Evolutionary conservation across 2,113 vertebrate species (phyloP), one percentile per base, ranked within the genome.

Genomic region (Cyprinodon variegatus): DNA sequence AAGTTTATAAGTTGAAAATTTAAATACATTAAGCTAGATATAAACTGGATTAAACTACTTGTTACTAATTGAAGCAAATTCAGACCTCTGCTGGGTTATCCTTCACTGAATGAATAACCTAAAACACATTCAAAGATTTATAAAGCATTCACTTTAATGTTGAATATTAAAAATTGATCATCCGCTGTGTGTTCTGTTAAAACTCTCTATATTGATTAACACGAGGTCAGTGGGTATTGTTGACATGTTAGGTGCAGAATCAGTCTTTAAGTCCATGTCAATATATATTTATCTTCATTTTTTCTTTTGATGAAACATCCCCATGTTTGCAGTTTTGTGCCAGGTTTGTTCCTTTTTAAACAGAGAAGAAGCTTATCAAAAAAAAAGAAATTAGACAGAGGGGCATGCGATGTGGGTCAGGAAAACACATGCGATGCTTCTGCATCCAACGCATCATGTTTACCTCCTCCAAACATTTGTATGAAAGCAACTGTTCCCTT

Each of bases 301-400:
- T 53, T 53, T 53, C 50, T 53, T 57, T 9, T 57, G 17, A 57
- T 57, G 15, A 57, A 57, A 57, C 48, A 50, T 57, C 17, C 13
- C 15, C 8, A n/a, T 3, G 4, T 57, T 57, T 20, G 7, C 48
- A 57, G 50, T 57, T 57, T 57, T n/a, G 17, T 3, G 6, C 6
- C 50, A 57, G 50, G 17, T n/a, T 5, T 53, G 29, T 53, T 53
- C 48, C 70, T 68, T 71, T 65, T 76, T 38, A 70, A 62, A 74
- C 29, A 6, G 39, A 72, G 67, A 72, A 78, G 71, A 4, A n/a
- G 17, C 37, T 72, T 69, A 45, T 48, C 89, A 39, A 90, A 86
- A 86, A 86, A 90, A 63, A 89, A 86, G 85, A 85, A 90, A 63
- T 83, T 88, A 85, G 85, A 86, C 65, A 43, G 50, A 20, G 50